Conservation (phyloP, 2,797 vertebrate genomes). For the Enteromius fasciolatus region DNA sequence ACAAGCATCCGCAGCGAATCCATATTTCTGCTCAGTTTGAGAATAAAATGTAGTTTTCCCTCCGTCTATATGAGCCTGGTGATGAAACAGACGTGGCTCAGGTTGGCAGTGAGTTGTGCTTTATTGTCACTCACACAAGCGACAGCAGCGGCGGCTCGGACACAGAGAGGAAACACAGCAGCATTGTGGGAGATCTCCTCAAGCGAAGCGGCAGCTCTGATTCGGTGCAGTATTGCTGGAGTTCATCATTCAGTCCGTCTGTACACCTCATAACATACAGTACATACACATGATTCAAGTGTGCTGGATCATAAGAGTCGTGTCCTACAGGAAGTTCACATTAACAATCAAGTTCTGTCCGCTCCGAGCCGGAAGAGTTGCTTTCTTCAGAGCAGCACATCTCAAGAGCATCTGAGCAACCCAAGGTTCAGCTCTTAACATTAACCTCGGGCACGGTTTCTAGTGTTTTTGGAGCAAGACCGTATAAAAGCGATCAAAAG, state of each 20-base stretch:
- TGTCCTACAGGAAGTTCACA: not conserved
- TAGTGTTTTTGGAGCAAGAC: not conserved
- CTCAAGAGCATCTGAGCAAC: not conserved
- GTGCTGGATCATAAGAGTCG: not conserved
- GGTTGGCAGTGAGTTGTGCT: slow-evolving; percentile 62
- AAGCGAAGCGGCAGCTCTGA: slow-evolving; percentile 33
- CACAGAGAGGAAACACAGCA: slow-evolving; percentile 26
- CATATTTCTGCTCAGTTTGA: no score
- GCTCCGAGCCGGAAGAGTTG: not conserved
- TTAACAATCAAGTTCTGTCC: not conserved
- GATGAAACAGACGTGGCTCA: not conserved
- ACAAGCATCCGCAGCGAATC: no score
- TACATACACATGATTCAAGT: slow-evolving; percentile 43
- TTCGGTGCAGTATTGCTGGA: slow-evolving; percentile 21
- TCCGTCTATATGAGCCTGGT: not conserved
- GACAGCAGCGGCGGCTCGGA: slow-evolving; percentile 71
- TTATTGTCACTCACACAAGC: slow-evolving; percentile 57
- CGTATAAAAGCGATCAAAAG: not conserved
- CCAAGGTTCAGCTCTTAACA: not conserved
- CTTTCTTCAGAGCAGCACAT: not conserved
- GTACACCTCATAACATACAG: slow-evolving; percentile 59
- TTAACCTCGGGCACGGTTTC: not conserved
- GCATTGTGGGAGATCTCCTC: slow-evolving; percentile 29
- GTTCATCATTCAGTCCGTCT: slow-evolving; percentile 34
- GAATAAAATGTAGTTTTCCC: no score